Conservation (phyloP, 2,113 vertebrate species). For the Rhinopomastus cyanomelas region DNA sequence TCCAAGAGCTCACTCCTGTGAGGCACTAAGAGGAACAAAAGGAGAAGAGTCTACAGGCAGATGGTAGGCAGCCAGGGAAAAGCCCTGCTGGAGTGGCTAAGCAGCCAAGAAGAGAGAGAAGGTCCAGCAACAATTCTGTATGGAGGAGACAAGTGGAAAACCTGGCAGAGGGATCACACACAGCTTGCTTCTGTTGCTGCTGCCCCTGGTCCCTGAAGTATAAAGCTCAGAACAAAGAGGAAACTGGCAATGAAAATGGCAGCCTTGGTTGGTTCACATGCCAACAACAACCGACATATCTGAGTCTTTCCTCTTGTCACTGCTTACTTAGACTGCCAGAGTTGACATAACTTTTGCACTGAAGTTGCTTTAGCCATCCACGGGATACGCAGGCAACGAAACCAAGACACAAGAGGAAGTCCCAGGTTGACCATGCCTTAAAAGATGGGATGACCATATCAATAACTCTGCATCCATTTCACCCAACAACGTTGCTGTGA, state of each 20-base stretch:
- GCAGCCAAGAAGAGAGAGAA: neutral
- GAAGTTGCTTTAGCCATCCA: neutral
- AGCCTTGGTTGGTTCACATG: neutral
- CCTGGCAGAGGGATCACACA: neutral
- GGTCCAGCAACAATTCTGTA: neutral
- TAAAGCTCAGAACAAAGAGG: neutral
- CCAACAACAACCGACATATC: neutral
- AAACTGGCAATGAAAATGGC: neutral
- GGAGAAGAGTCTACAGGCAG: neutral
- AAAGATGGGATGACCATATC: neutral
- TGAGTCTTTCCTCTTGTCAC: neutral
- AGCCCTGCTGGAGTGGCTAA: neutral
- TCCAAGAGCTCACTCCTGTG: neutral
- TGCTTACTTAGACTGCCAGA: neutral
- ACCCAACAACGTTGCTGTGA: neutral
- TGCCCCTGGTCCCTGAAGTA: neutral
- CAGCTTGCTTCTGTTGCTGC: neutral
- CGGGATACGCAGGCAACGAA: neutral
- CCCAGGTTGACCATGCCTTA: neutral
- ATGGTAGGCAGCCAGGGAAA: conserved; percentile 14
- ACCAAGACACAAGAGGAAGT: neutral
- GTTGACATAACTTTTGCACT: accelerated
- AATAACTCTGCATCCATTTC: neutral
- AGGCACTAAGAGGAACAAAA: conserved; percentile 9
- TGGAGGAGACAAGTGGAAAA: neutral